phyloP scores from a whole-genome alignment of 2,797 vertebrate species.

The Scleropages formosus region DNA sequence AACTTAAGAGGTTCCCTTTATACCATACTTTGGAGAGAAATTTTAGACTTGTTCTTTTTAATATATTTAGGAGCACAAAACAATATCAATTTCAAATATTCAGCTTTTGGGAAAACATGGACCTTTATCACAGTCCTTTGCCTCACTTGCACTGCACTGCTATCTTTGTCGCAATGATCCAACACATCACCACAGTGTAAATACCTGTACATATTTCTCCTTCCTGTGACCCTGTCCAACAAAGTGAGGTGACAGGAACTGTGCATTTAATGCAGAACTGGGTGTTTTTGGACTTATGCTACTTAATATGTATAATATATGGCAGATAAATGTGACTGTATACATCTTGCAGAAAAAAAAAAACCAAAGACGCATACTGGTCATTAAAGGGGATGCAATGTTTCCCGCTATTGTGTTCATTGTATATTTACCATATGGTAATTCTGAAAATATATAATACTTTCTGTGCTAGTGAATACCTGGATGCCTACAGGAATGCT shows the following conservation, averaged over 20 bases:
- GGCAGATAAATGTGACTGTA: too few relatives aligned
- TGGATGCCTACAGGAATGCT: not conserved
- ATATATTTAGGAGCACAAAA: slow-evolving; percentile 2
- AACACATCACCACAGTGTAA: too few relatives aligned
- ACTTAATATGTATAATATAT: not conserved
- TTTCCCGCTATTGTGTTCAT: too few relatives aligned
- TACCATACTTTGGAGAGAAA: not conserved
- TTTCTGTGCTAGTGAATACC: not conserved
- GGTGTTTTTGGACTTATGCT: slow-evolving; percentile 17
- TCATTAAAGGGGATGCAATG: not conserved
- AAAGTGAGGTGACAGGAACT: not conserved
- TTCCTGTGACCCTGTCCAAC: too few relatives aligned
- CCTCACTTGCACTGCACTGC: not conserved
- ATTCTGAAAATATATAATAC: slow-evolving; percentile 2
- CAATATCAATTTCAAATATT: not conserved
- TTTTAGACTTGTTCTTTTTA: not conserved
- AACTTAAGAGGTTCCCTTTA: not conserved
- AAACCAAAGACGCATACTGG: not conserved
- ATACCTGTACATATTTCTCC: too few relatives aligned
- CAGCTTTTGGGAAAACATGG: too few relatives aligned
- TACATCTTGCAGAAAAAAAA: not conserved
- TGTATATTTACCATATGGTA: not conserved
- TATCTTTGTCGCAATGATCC: not conserved
- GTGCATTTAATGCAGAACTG: slow-evolving; percentile 15
- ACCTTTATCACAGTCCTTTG: not conserved